Evolutionary conservation across 2,797 vertebrate genomes (phyloP), one percentile per base, ranked within the genome.

Genomic region (Coracias cyanogaster): DNA sequence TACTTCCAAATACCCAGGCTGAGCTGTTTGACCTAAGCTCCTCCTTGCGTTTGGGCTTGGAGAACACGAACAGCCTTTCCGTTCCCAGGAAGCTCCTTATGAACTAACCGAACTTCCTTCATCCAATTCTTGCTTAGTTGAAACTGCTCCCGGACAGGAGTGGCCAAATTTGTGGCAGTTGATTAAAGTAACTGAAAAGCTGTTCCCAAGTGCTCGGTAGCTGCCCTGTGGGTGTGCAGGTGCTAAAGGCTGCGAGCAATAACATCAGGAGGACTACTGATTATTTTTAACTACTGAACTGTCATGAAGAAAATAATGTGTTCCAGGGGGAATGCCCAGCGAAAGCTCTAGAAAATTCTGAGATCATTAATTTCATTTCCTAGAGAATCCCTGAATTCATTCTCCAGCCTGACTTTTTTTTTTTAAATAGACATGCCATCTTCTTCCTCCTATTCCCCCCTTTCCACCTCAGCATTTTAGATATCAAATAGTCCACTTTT

Each of bases 361-460:
- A 62, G 49, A 8, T 28, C 1, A 3, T 24, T 69, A 5, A 22
- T 48, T 41, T 82, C 0, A 28, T 80, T 83, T 80, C 0, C 6
- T 74, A n/a, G 29, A 54, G 21, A 88, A 81, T n/a, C 10, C 8
- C 17, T 58, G 26, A 33, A 77, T 62, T 71, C 0, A 33, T 62
- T 72, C 15, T 41, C 4, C 11, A 69, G 31, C 11, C 14, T 60
- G 9, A 51, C 6, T 13, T 8, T 79, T 41, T 62, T 26, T 61
- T 46, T 66, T 19, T 21, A 12, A 22, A 58, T 15, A 48, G 8
- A 4, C 1, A 5, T 78, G 14, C 6, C 18, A 9, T 51, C 12
- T 29, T 82, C 21, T 24, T 48, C 14, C 9, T 39, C 12, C 35
- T 54, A 55, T 35, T 61, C 9, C 10, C 8, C 71, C 82, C 22